Conservation (phyloP, 2,113 vertebrate genomes). For the Syrmaticus mikado region DNA sequence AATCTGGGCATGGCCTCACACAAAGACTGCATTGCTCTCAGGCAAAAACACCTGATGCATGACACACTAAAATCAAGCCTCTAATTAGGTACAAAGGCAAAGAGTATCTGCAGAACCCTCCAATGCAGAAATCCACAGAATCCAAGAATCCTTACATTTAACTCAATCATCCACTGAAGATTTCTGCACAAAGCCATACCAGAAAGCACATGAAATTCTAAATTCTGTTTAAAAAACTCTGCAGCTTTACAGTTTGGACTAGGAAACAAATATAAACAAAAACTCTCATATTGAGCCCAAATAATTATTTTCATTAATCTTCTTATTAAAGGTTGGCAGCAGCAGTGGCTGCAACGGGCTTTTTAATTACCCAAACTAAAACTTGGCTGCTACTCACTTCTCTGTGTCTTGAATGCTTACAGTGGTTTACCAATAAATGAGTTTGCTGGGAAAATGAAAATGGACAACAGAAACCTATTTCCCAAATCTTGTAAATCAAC, state of each 20-base stretch:
- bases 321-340: background rate
- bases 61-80: background rate
- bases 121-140: background rate
- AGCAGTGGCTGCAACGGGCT: background rate
- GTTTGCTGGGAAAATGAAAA: background rate
- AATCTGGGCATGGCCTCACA: background rate
- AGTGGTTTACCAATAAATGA: background rate
- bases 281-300: background rate
- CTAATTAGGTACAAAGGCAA: background rate
- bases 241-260: background rate
- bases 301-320: background rate
- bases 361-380: background rate
- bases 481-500: background rate
- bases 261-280: background rate
- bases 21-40: fast-evolving
- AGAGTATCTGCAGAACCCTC: background rate
- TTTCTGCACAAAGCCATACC: background rate
- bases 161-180: background rate
- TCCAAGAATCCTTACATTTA: background rate
- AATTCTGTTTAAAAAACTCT: background rate
- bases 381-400: background rate
- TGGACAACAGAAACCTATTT: background rate
- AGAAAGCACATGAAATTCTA: background rate
- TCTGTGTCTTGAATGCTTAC: background rate
- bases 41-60: background rate